Evolutionary conservation across 1,140 invertebrate genomes (phyloP), one percentile per base, ranked within the genome.

Genomic region (Ruditapes philippinarum): DNA sequence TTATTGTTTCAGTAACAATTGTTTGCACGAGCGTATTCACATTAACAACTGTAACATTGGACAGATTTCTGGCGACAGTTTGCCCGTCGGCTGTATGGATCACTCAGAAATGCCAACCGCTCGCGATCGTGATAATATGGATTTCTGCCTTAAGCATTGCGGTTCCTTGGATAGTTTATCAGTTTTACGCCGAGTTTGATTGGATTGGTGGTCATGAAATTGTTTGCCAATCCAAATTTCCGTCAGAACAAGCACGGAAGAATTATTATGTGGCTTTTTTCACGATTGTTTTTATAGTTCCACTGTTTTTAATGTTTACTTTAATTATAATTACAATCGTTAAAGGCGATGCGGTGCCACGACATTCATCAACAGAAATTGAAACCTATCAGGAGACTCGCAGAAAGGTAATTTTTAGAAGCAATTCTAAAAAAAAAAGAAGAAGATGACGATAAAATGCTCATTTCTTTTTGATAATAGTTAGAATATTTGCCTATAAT

Each of bases 1-100:
- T 12, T 82, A 65, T 98, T 96, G n/a, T 99, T 99, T 94, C 98
- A 98, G 96, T 99, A 98, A 97, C 99, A 99, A 96, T 99, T 98
- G 96, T 99, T 99, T 91, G 99, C 98, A 96, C 98, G 98, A 97
- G 99, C 99, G 91, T 98, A 98, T 97, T 99, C 98, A 96, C 98
- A 97, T 95, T 99, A 99, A 96, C 99, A 25, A 83, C 70, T 0
- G 78, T 89, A 11, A 89, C 79, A 45, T 36, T 74, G 19, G 87
- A 89, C 65, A 57, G 87, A 57, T 89, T 54, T 54, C 65, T 89
- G 25, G 87, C 87, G 28, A 76, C 79, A 28, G 49, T 82, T 14
- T 73, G 25, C 7, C 87, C 87, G 17, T 7, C 9, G 40, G 49
- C 60, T 25, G 33, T 73, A 3, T 89, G 80, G 68, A 65, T 89